Evolutionary conservation across 92 coral and sea anemone species (phyloP), one percentile per base, ranked within the genome.

Genomic region (Metridium senile): DNA sequence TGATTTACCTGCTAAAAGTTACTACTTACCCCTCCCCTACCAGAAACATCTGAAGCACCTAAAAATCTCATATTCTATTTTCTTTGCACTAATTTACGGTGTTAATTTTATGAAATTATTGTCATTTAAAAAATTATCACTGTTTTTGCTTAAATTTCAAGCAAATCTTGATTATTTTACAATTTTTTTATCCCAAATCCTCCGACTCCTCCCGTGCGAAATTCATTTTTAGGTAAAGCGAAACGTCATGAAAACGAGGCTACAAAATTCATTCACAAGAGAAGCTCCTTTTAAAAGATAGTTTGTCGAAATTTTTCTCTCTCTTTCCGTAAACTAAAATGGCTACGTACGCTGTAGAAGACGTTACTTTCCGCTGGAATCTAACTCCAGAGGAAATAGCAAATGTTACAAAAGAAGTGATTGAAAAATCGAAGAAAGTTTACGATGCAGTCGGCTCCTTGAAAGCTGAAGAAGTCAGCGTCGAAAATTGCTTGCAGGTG

Each of bases 401-500:
- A 28, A 79, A 93, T 34, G 77, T 76, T 64, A 89, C 99, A 11
- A 93, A 89, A 29, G 89, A 89, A 74, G 88, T 96, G 0, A 93
- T 96, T 22, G 97, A 82, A 64, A 53, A 52, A 22, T 88, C 99
- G 22, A 87, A 89, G 66, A 82, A 85, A 83, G 97, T 93, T 26
- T 96, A 80, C 74, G 92, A 89, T 70, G 69, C 88, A 43, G 87
- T 87, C 11, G 99, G 99, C 1, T 84, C 99, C 25, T 76, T 96
- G 62, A 89, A 89, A 65, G 87, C 90, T 21, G 91, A 84, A 25
- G 92, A 96, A 26, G 68, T 96, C 72, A 85, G 87, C 11, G 85
- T 73, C 53, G 92, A 76, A 66, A 96, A 93, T 79, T 85, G 93
- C 62, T 58, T 96, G 76, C 90, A 96, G 97, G 99, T 93, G 75